Evolutionary conservation across 2,888 invertebrate species (phyloP).

Genomic region (Ornithoptera alexandrae): DNA sequence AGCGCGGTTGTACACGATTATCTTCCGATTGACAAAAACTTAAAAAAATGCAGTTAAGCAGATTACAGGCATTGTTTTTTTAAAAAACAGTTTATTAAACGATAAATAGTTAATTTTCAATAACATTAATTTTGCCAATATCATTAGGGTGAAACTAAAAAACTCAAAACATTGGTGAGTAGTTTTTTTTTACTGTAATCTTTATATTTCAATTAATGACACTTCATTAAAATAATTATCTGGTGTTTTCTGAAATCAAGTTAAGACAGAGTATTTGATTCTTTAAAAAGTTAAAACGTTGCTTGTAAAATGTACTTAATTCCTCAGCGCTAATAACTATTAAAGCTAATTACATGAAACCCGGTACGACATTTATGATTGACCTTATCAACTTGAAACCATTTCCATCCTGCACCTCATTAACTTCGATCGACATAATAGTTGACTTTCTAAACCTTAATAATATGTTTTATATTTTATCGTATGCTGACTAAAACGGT

Average conservation of each 20-base stretch:
- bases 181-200: no score
- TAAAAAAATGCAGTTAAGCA: no score
- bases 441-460: slow-evolving; percentile 44
- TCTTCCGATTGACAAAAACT: no score
- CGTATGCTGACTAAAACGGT: slow-evolving; percentile 12
- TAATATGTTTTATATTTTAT: slow-evolving; percentile 37
- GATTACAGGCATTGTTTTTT: no score
- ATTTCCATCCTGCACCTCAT: slow-evolving; percentile 36
- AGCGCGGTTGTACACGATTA: no score
- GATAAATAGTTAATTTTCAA: no score
- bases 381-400: slow-evolving; percentile 45
- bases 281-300: background rate
- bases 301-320: background rate
- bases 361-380: slow-evolving; percentile 47
- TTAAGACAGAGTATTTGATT: background rate
- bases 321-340: slow-evolving; percentile 8
- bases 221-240: background rate
- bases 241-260: background rate
- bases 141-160: no score
- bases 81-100: no score
- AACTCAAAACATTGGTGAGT: no score
- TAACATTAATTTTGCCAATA: no score
- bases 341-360: slow-evolving; percentile 39
- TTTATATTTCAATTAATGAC: no score
- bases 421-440: slow-evolving; percentile 44